Percentiles rank a stretch among this genome's conserved stretches.
Conservation (phyloP, 1,140 invertebrate genomes). For the Lordiphosa mommai region DNA sequence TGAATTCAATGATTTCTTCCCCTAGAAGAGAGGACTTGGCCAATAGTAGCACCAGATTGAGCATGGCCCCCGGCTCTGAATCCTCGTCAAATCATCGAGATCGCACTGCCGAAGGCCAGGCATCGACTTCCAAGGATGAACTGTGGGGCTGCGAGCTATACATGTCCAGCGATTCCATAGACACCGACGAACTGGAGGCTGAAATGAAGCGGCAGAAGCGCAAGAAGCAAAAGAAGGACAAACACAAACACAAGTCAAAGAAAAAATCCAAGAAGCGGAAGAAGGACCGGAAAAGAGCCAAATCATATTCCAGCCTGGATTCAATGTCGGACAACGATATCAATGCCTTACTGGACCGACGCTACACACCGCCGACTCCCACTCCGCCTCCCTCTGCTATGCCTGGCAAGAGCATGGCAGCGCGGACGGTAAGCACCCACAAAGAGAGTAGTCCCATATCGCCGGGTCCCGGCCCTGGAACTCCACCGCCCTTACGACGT, state of each 20-base stretch:
- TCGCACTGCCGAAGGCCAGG: slow-evolving; percentile 16
- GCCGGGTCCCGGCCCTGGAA: slow-evolving; percentile 77
- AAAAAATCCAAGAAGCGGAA: slow-evolving; percentile 87
- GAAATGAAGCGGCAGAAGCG: slow-evolving; percentile 76
- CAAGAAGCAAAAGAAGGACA: slow-evolving; percentile 85
- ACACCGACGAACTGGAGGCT: slow-evolving; percentile 71
- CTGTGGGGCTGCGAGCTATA: slow-evolving; percentile 50
- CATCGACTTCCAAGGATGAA: slow-evolving; percentile 47
- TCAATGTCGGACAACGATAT: slow-evolving; percentile 82
- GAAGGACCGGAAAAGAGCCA: slow-evolving; percentile 83
- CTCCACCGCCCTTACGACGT: slow-evolving; percentile 79
- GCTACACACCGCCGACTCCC: slow-evolving; percentile 67
- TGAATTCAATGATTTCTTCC: neutral
- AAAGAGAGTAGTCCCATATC: slow-evolving; percentile 82
- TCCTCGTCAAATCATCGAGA: slow-evolving; percentile 38
- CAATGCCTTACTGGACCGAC: slow-evolving; percentile 76
- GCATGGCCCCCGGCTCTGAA: slow-evolving; percentile 23
- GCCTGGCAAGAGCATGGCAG: neutral
- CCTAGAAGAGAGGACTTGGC: slow-evolving; percentile 33
- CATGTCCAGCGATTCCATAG: slow-evolving; percentile 66
- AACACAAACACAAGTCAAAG: slow-evolving; percentile 81
- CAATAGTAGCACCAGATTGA: slow-evolving; percentile 34
- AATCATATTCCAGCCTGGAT: slow-evolving; percentile 84
- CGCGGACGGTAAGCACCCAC: slow-evolving; percentile 45
- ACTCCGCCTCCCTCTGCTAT: neutral